A percentile compares a stretch with the other conserved stretches of the same genome.
phyloP scores from a whole-genome alignment of 2,113 vertebrate species.

The Ctenomys sociabilis region DNA sequence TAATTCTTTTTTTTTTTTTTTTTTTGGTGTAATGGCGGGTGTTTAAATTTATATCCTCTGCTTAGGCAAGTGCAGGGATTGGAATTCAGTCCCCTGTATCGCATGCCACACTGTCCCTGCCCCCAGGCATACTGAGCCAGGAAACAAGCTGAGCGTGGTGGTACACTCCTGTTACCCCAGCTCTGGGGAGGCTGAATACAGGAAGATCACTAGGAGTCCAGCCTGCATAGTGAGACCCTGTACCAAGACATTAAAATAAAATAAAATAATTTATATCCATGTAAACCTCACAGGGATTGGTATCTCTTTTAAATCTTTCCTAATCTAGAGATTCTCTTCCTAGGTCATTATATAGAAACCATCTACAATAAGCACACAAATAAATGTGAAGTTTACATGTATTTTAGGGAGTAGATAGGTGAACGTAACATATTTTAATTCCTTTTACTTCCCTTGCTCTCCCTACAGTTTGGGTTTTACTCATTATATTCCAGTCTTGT shows the following conservation, averaged over 20 bases:
- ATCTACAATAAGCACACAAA: not conserved
- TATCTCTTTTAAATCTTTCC: not conserved
- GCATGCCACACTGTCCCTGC: too few species aligned
- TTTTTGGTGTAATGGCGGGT: not conserved
- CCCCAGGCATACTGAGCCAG: too few species aligned
- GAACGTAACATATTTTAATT: not conserved
- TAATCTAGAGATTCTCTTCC: not conserved
- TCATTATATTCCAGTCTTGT: not conserved
- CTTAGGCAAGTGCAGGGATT: too few species aligned
- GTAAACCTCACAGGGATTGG: not conserved
- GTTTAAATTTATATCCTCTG: not conserved
- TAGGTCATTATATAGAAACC: not conserved
- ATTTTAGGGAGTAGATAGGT: not conserved
- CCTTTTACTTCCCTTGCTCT: not conserved
- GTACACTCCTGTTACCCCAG: too few species aligned
- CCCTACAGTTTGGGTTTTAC: not conserved
- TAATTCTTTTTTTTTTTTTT: too few species aligned
- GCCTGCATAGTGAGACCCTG: too few species aligned
- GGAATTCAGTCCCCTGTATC: too few species aligned
- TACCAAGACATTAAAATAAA: too few species aligned
- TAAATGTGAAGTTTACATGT: not conserved
- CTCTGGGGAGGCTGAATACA: too few species aligned
- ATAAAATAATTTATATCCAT: not conserved
- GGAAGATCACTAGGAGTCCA: too few species aligned
- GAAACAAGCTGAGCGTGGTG: too few species aligned